Conservation (phyloP, 2,888 invertebrate genomes). For the Synanthedon myopaeformis region DNA sequence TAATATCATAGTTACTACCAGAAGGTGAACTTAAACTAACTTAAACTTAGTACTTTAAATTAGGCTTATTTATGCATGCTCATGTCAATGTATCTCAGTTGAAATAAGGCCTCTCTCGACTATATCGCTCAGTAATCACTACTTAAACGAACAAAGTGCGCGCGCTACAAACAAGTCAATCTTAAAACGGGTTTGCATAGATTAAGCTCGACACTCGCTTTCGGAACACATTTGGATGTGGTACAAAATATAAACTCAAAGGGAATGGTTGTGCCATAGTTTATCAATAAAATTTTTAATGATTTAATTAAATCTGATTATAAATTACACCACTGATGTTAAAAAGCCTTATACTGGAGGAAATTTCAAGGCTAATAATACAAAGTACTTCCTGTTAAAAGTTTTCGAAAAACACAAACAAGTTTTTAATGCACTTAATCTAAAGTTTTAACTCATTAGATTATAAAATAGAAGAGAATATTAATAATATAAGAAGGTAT, state of each 20-base stretch:
- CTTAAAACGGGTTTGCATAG: slow-evolving; percentile 58
- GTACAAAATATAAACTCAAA: slow-evolving; percentile 10
- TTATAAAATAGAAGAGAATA: no score
- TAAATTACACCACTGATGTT: no score
- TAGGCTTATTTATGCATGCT: background rate
- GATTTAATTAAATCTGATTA: no score
- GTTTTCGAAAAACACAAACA: no score
- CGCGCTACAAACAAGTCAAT: slow-evolving; percentile 55
- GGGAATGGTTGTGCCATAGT: background rate
- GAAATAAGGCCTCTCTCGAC: slow-evolving; percentile 29
- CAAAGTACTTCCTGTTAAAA: no score
- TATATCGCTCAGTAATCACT: slow-evolving; percentile 27
- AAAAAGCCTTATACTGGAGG: no score
- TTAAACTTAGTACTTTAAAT: background rate
- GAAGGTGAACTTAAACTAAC: background rate
- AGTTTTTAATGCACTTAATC: no score
- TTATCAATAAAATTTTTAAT: no score
- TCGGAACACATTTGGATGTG: slow-evolving; percentile 33
- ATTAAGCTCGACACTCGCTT: slow-evolving; percentile 47
- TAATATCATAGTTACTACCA: no score
- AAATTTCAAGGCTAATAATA: no score
- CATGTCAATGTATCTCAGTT: slow-evolving; percentile 15
- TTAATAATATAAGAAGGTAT: no score
- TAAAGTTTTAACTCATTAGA: no score
- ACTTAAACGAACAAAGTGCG: slow-evolving; percentile 21